phyloP scores from a whole-genome alignment of 2,113 vertebrate genomes.

The Notarius lentiginosus region DNA sequence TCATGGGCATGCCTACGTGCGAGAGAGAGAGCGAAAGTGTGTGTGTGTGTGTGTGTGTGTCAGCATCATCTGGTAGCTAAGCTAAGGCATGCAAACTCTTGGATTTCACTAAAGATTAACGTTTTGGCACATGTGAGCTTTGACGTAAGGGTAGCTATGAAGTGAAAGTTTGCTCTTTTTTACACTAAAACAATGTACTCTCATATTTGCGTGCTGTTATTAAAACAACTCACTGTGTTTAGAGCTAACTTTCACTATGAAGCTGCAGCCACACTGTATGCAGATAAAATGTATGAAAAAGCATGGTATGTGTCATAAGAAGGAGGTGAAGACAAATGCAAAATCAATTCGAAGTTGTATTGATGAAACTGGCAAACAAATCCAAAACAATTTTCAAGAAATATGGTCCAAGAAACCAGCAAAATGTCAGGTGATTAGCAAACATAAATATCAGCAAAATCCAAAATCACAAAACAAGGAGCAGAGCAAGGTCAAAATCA shows the following conservation, averaged over 20 bases:
- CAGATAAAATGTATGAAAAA: not conserved
- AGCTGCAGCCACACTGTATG: not conserved
- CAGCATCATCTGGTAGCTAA: not conserved
- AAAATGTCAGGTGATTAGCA: too few species aligned
- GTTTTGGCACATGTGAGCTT: not conserved
- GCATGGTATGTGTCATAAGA: not conserved
- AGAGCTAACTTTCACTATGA: not conserved
- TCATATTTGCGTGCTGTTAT: not conserved
- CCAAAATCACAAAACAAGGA: too few species aligned
- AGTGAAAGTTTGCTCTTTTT: not conserved
- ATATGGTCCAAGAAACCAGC: too few species aligned
- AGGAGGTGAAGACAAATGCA: too few species aligned
- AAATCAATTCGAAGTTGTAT: too few species aligned
- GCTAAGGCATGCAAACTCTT: not conserved
- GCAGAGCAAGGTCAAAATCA: too few species aligned
- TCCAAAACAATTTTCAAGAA: too few species aligned
- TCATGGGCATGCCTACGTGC: not conserved
- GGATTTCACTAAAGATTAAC: not conserved
- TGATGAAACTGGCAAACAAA: too few species aligned
- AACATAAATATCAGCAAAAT: too few species aligned
- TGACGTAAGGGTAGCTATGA: not conserved
- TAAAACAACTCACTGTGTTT: not conserved
- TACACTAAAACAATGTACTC: not conserved
- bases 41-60: not conserved
- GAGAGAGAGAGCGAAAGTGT: not conserved